Percentiles rank a stretch among this genome's conserved stretches.
phyloP scores from a whole-genome alignment of 2,797 vertebrate genomes.

The Macropus fuliginosus region DNA sequence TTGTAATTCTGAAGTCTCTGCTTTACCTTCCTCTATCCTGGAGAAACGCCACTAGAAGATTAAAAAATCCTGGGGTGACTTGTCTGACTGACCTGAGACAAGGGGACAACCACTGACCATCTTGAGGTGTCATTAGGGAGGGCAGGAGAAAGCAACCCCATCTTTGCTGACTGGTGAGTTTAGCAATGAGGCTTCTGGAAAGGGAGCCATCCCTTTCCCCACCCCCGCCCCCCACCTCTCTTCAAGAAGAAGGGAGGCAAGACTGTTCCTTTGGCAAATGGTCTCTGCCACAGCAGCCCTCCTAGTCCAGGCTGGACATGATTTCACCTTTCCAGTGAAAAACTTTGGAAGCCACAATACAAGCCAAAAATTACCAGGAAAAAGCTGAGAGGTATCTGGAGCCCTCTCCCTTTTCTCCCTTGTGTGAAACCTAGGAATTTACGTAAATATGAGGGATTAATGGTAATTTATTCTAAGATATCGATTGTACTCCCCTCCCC shows the following conservation, averaged over 20 bases:
- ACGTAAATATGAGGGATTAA: neutral
- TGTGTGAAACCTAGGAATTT: neutral
- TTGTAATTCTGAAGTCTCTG: neutral
- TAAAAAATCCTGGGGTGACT: neutral
- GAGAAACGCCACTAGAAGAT: neutral
- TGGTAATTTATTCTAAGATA: neutral
- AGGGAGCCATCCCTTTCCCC: neutral
- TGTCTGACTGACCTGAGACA: neutral
- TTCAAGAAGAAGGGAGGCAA: neutral
- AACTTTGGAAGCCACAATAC: neutral
- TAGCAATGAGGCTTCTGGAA: too few relatives aligned
- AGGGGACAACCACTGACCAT: accelerated
- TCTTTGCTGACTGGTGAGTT: too few relatives aligned
- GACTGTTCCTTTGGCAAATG: neutral
- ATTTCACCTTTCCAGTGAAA: neutral
- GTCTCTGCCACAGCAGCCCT: neutral
- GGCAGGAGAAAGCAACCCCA: neutral
- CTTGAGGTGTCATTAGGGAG: neutral
- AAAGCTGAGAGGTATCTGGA: neutral
- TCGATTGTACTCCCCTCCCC: neutral
- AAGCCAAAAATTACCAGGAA: neutral
- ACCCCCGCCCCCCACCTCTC: neutral
- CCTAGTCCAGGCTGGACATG: neutral
- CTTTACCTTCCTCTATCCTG: neutral
- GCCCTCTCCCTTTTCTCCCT: neutral